These are phyloP conservation scores for Indicator indicator DNA, from an alignment of 2,113 vertebrate species.

Conservation along the genomic window DNA sequence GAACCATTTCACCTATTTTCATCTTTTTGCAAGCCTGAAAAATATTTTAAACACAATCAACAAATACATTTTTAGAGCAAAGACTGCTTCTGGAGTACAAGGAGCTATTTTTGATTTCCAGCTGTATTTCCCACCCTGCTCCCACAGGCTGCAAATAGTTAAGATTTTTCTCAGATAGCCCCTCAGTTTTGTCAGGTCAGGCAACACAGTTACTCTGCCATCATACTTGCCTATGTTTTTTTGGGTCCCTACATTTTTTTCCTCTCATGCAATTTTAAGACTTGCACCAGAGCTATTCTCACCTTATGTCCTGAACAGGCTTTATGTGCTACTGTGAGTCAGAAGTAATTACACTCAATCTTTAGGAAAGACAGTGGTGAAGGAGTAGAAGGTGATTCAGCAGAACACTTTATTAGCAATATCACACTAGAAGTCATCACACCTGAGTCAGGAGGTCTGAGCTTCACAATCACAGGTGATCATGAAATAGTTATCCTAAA, in stretches of 20 bases:
- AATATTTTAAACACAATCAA: not conserved
- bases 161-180: not conserved
- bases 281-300: not conserved
- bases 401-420: not conserved
- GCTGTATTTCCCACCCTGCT: not conserved
- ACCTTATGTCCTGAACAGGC: not conserved
- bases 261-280: not conserved
- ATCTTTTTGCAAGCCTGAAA: not conserved
- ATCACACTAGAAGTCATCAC: not conserved
- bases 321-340: not conserved
- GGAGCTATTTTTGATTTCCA: not conserved
- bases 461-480: not conserved
- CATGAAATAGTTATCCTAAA: not conserved
- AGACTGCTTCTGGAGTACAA: not conserved
- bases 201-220: not conserved
- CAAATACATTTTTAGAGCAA: not conserved
- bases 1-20: not conserved
- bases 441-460: not conserved
- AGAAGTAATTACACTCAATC: not conserved
- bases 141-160: not conserved
- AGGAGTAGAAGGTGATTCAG: slow-evolving; percentile 25
- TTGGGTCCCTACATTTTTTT: not conserved
- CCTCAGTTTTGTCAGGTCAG: not conserved
- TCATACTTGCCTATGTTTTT: not conserved
- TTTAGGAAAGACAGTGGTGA: not conserved